These are phyloP conservation scores for Sphaerophoria rueppellii DNA, from an alignment of 2,888 invertebrate genomes.

Conservation along the genomic window DNA sequence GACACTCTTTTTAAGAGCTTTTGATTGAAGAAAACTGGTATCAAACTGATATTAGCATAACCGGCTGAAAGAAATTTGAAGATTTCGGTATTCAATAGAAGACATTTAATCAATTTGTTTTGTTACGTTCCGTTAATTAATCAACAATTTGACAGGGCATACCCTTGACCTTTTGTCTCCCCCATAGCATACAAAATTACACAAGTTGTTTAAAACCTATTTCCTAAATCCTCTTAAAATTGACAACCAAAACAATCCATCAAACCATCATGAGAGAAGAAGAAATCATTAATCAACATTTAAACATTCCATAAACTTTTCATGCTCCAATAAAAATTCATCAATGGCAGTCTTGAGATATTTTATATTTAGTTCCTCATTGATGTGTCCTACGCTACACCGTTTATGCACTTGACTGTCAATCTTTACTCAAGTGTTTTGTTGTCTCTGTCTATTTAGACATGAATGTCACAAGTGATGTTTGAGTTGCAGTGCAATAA, in stretches of 20 bases:
- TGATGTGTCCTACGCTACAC: neutral
- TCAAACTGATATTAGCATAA: too few relatives aligned
- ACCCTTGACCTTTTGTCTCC: neutral
- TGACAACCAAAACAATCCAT: slow-evolving; percentile 26
- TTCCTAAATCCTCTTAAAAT: slow-evolving; percentile 13
- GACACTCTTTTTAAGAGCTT: too few relatives aligned
- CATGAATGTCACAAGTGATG: neutral
- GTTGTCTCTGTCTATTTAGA: slow-evolving; percentile 12
- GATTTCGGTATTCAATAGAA: too few relatives aligned
- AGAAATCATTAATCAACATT: slow-evolving; percentile 28
- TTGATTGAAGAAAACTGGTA: too few relatives aligned
- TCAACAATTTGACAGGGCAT: neutral
- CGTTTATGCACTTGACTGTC: slow-evolving; percentile 27
- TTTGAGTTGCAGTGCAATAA: slow-evolving; percentile 18
- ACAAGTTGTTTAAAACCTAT: neutral
- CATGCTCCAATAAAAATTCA: slow-evolving; percentile 22
- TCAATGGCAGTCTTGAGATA: neutral
- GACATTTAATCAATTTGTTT: too few relatives aligned
- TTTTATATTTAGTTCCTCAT: slow-evolving; percentile 15
- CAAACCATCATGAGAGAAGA: neutral
- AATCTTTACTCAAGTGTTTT: neutral
- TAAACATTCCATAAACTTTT: neutral
- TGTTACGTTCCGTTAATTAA: too few relatives aligned
- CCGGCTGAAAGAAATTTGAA: too few relatives aligned
- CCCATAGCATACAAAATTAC: neutral